Evolutionary conservation across 2,113 vertebrate genomes (phyloP).

Genomic region (Rattus rattus): DNA sequence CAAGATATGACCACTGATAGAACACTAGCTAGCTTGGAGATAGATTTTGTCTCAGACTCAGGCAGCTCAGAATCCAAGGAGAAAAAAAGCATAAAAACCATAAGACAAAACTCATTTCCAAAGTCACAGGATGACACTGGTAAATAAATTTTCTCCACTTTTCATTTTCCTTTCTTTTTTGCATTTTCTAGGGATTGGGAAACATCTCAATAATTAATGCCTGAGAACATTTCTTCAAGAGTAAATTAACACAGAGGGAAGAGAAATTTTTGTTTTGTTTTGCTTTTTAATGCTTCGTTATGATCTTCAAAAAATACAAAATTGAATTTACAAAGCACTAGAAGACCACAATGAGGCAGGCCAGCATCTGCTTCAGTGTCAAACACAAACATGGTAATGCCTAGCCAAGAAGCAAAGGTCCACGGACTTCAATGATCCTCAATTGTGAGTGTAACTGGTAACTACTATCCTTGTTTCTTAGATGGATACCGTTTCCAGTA

Average conservation of each 20-base stretch:
- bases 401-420: constrained; percentile 85
- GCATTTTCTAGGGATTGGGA: background rate
- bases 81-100: constrained; percentile 57
- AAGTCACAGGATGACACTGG: constrained; percentile 53
- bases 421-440: constrained; percentile 83
- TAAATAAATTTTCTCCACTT: constrained; percentile 45
- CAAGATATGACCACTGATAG: background rate
- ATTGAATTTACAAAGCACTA: constrained; percentile 84
- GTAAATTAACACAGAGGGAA: constrained; percentile 82
- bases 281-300: constrained; percentile 84
- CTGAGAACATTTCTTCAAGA: constrained; percentile 81
- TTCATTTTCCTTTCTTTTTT: background rate
- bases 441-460: constrained; percentile 72
- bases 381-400: constrained; percentile 87
- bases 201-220: constrained; percentile 75
- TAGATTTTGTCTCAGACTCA: constrained; percentile 78
- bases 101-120: constrained; percentile 61
- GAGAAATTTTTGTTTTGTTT: constrained; percentile 29
- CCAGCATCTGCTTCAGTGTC: constrained; percentile 86
- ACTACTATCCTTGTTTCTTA: constrained; percentile 96
- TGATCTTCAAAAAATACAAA: constrained; percentile 83
- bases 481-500: constrained; percentile 99
- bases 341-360: constrained; percentile 88
- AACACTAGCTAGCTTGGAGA: constrained; percentile 79
- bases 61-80: constrained; percentile 67